Percentiles rank a stretch among this genome's conserved stretches.
Evolutionary conservation across 1,140 invertebrate genomes (phyloP).

Genomic region (Neodiprion pinetum): DNA sequence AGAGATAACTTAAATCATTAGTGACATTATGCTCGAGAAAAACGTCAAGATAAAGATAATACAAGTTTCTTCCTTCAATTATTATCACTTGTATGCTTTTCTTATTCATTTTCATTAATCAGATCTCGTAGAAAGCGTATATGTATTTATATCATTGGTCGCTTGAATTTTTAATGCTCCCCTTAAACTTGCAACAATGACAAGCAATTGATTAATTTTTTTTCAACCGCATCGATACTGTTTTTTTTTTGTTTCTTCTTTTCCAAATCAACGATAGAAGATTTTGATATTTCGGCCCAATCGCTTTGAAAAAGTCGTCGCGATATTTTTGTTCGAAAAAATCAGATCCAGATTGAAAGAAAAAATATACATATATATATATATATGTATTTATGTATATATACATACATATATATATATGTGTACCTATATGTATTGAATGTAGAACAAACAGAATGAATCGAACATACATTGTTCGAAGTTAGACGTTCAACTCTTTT

Average conservation of each 20-base stretch:
- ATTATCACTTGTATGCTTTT: neutral
- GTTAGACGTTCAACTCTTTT: conserved; percentile 42
- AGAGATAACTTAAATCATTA: no score
- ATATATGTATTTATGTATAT: no score
- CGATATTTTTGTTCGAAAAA: neutral
- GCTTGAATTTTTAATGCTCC: neutral
- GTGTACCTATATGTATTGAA: neutral
- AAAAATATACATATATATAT: neutral
- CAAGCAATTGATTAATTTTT: neutral
- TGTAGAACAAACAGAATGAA: neutral
- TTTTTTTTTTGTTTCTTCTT: neutral
- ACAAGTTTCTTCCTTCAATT: neutral
- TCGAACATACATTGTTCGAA: neutral
- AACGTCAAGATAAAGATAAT: neutral
- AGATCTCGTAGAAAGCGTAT: neutral
- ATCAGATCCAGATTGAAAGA: neutral
- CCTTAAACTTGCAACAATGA: neutral
- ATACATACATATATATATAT: no score
- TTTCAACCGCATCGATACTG: conserved; percentile 6
- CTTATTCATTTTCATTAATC: neutral
- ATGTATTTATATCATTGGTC: neutral
- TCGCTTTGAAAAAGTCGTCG: conserved; percentile 21
- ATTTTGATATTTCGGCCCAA: conserved; percentile 11
- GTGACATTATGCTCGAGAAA: no score
- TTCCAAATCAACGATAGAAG: conserved; percentile 20